These are phyloP conservation scores for Autographa pulchrina DNA, from an alignment of 2,888 invertebrate species.

Conservation along the genomic window DNA sequence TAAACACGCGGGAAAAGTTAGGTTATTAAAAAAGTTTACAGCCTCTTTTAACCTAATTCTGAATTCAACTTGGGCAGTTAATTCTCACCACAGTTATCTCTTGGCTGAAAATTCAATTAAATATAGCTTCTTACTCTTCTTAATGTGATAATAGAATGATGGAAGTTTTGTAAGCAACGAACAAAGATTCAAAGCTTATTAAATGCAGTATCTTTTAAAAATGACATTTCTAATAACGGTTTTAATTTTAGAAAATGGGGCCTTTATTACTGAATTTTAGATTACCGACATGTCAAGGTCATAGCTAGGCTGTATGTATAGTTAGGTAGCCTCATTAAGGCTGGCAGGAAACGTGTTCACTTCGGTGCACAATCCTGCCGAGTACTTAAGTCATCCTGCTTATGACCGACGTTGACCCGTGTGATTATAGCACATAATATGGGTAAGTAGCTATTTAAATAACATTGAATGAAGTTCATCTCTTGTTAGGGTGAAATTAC, in stretches of 20 bases:
- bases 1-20: constrained; percentile 36
- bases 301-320: background rate
- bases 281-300: background rate
- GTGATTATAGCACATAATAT: background rate
- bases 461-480: background rate
- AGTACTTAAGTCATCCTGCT: background rate
- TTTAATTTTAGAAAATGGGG: background rate
- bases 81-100: constrained; percentile 18
- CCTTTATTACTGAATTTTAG: background rate
- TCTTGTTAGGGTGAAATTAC: too few relatives aligned
- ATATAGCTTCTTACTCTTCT: constrained; percentile 17
- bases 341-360: background rate
- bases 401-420: background rate
- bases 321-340: constrained; percentile 21
- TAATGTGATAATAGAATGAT: background rate
- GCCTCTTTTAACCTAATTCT: constrained; percentile 33
- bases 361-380: constrained; percentile 10
- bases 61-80: constrained; percentile 38
- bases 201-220: background rate
- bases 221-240: constrained; percentile 17
- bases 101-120: constrained; percentile 27
- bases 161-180: background rate
- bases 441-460: background rate
- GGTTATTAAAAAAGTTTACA: constrained; percentile 51
- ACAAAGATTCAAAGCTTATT: background rate